Evolutionary conservation across 2,797 vertebrate species (phyloP).

Genomic region (Jordanella pulchra): DNA sequence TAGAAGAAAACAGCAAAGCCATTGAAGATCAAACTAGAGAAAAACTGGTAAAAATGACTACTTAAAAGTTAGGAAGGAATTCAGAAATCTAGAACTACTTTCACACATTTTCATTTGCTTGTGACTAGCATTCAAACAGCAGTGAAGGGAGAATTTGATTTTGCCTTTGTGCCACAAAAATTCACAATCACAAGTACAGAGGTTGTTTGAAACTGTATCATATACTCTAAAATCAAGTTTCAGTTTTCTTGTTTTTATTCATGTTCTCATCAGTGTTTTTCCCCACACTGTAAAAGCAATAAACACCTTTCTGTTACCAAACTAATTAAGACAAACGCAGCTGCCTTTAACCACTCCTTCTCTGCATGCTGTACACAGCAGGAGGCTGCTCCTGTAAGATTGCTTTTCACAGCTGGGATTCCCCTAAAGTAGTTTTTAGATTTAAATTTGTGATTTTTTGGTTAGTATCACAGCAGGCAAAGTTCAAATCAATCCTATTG

Average conservation of each 20-base stretch:
- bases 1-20: background rate
- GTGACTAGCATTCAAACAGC: slow-evolving; percentile 17
- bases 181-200: slow-evolving; percentile 8
- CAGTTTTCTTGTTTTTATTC: background rate
- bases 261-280: background rate
- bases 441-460: background rate
- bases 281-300: background rate
- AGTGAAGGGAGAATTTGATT: slow-evolving; percentile 27
- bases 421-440: background rate
- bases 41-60: background rate
- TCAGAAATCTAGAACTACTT: slow-evolving; percentile 4
- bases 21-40: background rate
- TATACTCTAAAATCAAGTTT: background rate
- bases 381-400: slow-evolving; percentile 1
- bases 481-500: background rate
- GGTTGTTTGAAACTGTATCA: slow-evolving; percentile 4
- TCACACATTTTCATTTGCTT: slow-evolving; percentile 12
- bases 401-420: slow-evolving; percentile 4
- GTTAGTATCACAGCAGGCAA: background rate
- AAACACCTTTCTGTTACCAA: background rate
- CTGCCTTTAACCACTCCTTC: background rate
- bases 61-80: no score
- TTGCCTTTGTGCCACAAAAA: slow-evolving; percentile 13
- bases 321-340: background rate
- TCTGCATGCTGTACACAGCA: background rate